These are phyloP conservation scores for Pheucticus melanocephalus DNA, from an alignment of 2,113 vertebrate species.

Conservation along the genomic window DNA sequence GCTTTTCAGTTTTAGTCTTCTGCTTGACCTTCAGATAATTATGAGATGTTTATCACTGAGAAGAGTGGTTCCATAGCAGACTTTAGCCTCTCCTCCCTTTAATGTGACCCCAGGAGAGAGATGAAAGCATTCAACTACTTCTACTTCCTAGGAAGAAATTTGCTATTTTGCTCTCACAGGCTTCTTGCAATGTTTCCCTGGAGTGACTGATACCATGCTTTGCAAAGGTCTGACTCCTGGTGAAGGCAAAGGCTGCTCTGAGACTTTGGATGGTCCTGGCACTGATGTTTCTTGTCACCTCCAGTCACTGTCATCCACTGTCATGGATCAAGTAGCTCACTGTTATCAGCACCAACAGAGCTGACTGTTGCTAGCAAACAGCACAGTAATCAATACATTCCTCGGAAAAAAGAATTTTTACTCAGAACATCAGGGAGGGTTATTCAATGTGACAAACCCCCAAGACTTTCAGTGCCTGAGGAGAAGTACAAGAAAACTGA, in stretches of 20 bases:
- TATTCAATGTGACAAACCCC: not conserved
- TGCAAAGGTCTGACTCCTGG: not conserved
- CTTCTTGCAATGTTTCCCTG: not conserved
- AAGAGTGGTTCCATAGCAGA: not conserved
- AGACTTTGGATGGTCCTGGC: not conserved
- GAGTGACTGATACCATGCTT: not conserved
- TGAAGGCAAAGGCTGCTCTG: not conserved
- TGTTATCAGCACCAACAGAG: not conserved
- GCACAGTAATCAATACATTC: not conserved
- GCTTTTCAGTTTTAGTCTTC: not conserved
- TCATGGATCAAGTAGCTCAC: fast-evolving
- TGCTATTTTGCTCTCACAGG: not conserved
- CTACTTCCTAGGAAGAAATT: not conserved
- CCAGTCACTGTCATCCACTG: not conserved
- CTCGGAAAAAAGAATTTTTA: not conserved
- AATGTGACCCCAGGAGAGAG: not conserved
- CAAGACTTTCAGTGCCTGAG: not conserved
- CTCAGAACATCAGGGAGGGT: not conserved
- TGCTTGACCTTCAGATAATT: not conserved
- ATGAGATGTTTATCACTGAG: not conserved
- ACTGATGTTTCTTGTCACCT: not conserved
- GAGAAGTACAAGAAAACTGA: not conserved
- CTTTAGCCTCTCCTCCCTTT: not conserved
- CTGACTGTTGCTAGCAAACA: not conserved
- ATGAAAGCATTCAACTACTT: not conserved